These are phyloP conservation scores for Plecotus auritus DNA, from an alignment of 2,113 vertebrate genomes.

Conservation along the genomic window DNA sequence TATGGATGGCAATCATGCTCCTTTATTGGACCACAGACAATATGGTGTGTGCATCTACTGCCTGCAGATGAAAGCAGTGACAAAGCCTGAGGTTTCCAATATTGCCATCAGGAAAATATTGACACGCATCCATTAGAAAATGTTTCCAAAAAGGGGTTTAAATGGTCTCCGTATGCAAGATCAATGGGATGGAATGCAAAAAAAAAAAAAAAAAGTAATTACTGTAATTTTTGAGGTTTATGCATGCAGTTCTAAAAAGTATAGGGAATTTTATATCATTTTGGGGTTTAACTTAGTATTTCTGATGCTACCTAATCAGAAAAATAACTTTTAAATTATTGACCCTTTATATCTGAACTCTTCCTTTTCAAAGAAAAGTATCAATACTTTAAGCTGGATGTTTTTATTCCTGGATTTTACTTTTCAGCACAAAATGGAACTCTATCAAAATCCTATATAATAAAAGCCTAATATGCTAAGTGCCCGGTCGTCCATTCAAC, in stretches of 20 bases:
- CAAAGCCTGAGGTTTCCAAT: neutral
- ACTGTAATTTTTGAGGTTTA: neutral
- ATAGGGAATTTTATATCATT: conserved; percentile 19
- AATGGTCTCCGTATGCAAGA: conserved; percentile 46
- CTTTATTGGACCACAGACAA: neutral
- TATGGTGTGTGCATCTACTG: neutral
- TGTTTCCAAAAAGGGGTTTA: conserved; percentile 13
- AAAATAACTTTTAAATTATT: conserved; percentile 38
- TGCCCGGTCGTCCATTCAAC: too few species aligned
- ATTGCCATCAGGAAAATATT: conserved; percentile 42
- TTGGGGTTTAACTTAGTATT: conserved; percentile 29
- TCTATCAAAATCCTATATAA: neutral
- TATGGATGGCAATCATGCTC: neutral
- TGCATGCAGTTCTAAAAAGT: neutral
- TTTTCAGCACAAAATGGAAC: conserved; percentile 31
- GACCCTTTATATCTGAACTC: conserved; percentile 2
- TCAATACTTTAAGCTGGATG: neutral
- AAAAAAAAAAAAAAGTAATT: conserved; percentile 25
- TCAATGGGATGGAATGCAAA: conserved; percentile 13
- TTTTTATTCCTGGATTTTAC: conserved; percentile 19
- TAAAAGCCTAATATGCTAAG: too few species aligned
- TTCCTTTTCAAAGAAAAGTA: conserved; percentile 13
- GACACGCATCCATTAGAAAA: neutral
- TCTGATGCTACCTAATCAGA: conserved; percentile 25
- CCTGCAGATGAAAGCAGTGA: neutral